phyloP scores from a whole-genome alignment of 2,888 invertebrate species.

The Busseola fusca region DNA sequence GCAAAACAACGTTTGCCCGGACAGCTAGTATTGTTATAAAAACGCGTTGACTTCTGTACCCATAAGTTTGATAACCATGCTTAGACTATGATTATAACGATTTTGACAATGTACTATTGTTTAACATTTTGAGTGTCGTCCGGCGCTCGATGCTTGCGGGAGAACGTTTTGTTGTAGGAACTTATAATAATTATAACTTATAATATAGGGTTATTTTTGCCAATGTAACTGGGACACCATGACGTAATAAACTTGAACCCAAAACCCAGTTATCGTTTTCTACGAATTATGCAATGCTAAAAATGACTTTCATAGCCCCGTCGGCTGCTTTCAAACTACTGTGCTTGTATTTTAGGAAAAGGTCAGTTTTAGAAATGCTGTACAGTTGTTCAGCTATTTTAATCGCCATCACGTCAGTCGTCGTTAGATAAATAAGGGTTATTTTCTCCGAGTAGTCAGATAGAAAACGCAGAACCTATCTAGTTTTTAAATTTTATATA shows the following conservation, averaged over 20 bases:
- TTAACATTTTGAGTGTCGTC: not conserved
- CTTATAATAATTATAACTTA: too few species aligned
- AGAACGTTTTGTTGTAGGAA: not conserved
- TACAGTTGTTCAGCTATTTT: not conserved
- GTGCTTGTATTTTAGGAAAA: not conserved
- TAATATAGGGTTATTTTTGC: too few species aligned
- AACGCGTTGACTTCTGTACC: too few species aligned
- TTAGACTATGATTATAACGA: not conserved
- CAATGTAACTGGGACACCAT: not conserved
- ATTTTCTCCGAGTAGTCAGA: not conserved
- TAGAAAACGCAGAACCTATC: too few species aligned
- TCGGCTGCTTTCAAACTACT: not conserved
- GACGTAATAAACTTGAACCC: slow-evolving; percentile 20
- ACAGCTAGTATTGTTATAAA: too few species aligned
- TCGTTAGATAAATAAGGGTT: not conserved
- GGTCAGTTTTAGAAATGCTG: not conserved
- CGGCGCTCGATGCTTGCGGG: not conserved
- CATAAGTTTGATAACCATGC: not conserved
- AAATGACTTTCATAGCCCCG: slow-evolving; percentile 1
- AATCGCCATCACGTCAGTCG: not conserved
- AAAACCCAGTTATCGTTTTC: not conserved
- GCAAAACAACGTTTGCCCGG: too few species aligned
- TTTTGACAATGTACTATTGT: not conserved
- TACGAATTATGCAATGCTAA: slow-evolving; percentile 13
- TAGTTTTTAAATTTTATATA: too few species aligned